Conservation (phyloP, 2,113 vertebrate genomes). For the Gopherus evgoodei region DNA sequence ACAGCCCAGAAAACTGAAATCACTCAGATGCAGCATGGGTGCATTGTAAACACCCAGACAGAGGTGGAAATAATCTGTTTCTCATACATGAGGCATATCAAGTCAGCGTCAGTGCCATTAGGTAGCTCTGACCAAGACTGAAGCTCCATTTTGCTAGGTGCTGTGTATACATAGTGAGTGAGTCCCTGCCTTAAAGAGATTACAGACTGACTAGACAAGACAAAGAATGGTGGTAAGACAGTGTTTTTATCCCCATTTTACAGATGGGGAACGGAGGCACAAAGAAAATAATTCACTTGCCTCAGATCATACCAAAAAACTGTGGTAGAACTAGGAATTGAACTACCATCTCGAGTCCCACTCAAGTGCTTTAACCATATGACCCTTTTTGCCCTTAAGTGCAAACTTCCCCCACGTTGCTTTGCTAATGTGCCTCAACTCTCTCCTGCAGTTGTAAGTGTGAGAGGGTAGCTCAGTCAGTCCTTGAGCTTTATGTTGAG, state of each 20-base stretch:
- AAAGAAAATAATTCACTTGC: not conserved
- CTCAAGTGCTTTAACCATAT: not conserved
- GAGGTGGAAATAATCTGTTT: not conserved
- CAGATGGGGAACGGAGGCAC: not conserved
- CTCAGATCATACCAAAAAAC: not conserved
- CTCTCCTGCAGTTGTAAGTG: not conserved
- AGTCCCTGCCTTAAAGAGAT: fast-evolving
- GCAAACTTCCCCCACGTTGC: not conserved
- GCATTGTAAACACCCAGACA: not conserved
- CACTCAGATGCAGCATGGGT: not conserved
- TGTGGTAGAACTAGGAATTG: fast-evolving
- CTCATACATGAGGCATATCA: not conserved
- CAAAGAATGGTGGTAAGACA: no score
- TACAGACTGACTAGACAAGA: no score
- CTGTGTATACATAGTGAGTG: not conserved
- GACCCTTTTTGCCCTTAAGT: not conserved
- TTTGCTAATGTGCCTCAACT: fast-evolving
- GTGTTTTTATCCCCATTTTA: not conserved
- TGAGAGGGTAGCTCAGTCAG: not conserved
- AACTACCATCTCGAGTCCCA: not conserved
- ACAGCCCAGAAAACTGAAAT: not conserved
- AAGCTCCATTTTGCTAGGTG: not conserved
- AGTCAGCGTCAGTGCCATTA: not conserved
- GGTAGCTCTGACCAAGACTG: not conserved
- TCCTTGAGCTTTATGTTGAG: not conserved